A percentile compares a stretch with the other conserved stretches of the same genome.
Conservation (phyloP, 2,113 vertebrate species). For the Cyanoramphus novaezelandiae region DNA sequence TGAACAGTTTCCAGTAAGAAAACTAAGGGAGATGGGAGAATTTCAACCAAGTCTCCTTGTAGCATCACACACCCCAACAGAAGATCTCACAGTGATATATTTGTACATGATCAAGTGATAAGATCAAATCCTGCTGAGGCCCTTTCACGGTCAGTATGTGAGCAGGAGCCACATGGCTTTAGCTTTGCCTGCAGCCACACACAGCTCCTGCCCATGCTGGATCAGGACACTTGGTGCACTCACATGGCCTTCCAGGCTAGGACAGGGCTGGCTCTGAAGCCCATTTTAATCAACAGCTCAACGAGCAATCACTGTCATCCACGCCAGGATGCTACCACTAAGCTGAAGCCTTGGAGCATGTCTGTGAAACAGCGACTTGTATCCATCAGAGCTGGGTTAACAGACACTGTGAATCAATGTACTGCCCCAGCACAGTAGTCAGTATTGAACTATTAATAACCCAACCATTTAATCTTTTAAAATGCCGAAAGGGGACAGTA, state of each 20-base stretch:
- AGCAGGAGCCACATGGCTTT: neutral
- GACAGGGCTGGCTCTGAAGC: neutral
- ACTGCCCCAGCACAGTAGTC: slow-evolving; percentile 18
- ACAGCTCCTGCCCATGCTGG: neutral
- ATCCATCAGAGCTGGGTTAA: neutral
- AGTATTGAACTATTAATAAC: slow-evolving; percentile 34
- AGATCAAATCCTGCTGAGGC: neutral
- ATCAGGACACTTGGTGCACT: neutral
- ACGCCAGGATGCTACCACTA: neutral
- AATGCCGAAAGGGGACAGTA: slow-evolving; percentile 22
- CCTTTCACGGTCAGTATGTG: rapidly evolving
- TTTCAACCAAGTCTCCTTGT: neutral
- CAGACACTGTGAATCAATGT: neutral
- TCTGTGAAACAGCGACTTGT: neutral
- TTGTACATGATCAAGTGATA: neutral
- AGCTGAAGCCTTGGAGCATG: neutral
- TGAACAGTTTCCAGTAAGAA: neutral
- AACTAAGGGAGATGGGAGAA: neutral
- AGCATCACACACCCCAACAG: rapidly evolving
- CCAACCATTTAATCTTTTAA: slow-evolving; percentile 45
- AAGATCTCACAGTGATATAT: rapidly evolving
- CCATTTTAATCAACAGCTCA: neutral
- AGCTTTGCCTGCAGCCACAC: neutral
- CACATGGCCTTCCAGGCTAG: rapidly evolving
- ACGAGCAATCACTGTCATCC: rapidly evolving